phyloP scores from a whole-genome alignment of 1,140 invertebrate genomes.

The Meloidogyne exigua region DNA sequence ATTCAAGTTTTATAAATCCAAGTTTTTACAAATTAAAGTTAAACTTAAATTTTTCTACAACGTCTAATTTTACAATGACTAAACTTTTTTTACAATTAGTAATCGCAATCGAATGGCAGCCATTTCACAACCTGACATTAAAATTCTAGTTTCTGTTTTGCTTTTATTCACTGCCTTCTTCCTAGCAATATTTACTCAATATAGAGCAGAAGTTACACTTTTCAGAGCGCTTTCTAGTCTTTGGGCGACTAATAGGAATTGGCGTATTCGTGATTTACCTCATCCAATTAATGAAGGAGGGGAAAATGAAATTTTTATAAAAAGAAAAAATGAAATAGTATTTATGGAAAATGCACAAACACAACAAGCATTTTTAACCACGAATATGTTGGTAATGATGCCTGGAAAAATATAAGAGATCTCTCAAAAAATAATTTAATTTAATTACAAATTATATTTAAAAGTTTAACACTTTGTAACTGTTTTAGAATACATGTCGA shows the following conservation, averaged over 20 bases:
- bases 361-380: background rate
- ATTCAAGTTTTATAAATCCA: no score
- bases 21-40: no score
- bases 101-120: background rate
- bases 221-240: constrained; percentile 29
- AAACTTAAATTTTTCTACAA: no score
- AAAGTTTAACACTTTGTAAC: no score
- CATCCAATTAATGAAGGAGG: background rate
- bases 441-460: no score
- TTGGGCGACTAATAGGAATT: constrained; percentile 40
- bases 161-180: constrained; percentile 43
- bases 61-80: no score
- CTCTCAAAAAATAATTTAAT: background rate
- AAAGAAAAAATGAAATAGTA: constrained; percentile 3
- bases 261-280: constrained; percentile 37
- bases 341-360: constrained; percentile 3
- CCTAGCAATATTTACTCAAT: constrained; percentile 40
- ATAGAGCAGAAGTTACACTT: constrained; percentile 40
- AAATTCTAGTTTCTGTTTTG: constrained; percentile 23
- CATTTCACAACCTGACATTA: background rate
- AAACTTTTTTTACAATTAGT: background rate
- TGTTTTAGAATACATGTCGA: no score
- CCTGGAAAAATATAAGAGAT: background rate
- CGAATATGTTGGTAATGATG: background rate
- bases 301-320: constrained; percentile 10